Evolutionary conservation across 1,140 invertebrate genomes (phyloP), one percentile per base, ranked within the genome.

Genomic region (Drosophila pruinosa): DNA sequence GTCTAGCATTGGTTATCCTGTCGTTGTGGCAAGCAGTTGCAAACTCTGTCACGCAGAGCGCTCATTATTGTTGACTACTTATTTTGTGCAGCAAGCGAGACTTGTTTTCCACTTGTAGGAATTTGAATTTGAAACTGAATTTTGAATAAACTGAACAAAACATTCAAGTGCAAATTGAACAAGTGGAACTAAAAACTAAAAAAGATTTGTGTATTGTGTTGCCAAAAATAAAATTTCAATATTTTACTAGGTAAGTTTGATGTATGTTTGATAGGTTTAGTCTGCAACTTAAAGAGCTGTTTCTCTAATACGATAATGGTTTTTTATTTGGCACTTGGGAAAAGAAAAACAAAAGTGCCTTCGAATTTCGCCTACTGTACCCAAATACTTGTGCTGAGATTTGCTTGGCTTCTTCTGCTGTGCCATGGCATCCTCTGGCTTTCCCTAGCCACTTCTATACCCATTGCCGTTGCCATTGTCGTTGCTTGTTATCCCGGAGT

Each of bases 11-110:
- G 50, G 54, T 72, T 71, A 78, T 85, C 82, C 81, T 85, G 77
- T 61, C 74, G 81, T 81, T 77, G 81, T 81, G 81, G 77, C 81
- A 86, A 81, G 61, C 82, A 73, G 81, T 86, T 76, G 62, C 28
- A 38, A 12, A 39, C 47, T 58, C 52, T 43, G 52, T 12, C 43
- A 34, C 21, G 50, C 50, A 36, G 15, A 15, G 43, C 34, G 34
- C 1, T 36, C 12, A 7, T 26, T 17, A 14, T 15, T 38, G 14
- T 41, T 47, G 21, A 2, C 38, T 17, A 24, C 57, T 47, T 14
- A 15, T 47, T n/a, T 48, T 28, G 56, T 61, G 57, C 41, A 68
- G 26, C 56, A 19, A 34, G 14, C 26, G 19, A 14, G 1, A 58
- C 17, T 58, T 45, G 24, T 36, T 10, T 31, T 7, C 28, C 10